Evolutionary conservation across 2,797 vertebrate genomes (phyloP).

Genomic region (Coluber constrictor): DNA sequence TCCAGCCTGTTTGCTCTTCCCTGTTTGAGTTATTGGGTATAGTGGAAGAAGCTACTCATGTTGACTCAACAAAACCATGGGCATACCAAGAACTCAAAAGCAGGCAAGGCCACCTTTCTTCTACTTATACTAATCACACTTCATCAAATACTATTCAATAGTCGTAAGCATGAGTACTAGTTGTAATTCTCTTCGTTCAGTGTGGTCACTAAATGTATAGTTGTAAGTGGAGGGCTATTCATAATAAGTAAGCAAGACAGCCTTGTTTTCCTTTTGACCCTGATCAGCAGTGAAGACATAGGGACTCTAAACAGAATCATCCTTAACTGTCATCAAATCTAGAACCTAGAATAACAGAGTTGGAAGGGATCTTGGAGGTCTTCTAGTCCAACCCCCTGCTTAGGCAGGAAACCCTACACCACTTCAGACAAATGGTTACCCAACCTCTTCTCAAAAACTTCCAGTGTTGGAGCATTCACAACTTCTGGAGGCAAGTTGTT

Average conservation of each 20-base stretch:
- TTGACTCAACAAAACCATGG: not conserved
- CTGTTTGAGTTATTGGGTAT: not conserved
- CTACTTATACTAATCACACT: not conserved
- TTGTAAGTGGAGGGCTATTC: not conserved
- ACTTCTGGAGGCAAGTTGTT: no score
- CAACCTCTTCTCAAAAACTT: no score
- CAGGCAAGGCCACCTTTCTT: not conserved
- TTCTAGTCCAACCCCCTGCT: no score
- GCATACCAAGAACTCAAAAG: not conserved
- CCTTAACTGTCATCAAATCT: not conserved
- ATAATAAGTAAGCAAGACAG: not conserved
- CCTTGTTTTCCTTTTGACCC: not conserved
- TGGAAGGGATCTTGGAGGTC: no score
- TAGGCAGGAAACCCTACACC: no score
- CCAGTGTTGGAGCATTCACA: no score
- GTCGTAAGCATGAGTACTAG: not conserved
- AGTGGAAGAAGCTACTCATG: not conserved
- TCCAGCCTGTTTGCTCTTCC: not conserved
- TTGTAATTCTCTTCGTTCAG: not conserved
- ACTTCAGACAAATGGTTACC: no score
- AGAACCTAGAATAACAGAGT: no score
- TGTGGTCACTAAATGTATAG: not conserved
- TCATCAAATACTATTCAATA: not conserved
- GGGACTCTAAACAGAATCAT: not conserved
- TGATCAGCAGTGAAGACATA: not conserved